Evolutionary conservation across 2,113 vertebrate species (phyloP).

Genomic region (Semicossyphus pulcher): DNA sequence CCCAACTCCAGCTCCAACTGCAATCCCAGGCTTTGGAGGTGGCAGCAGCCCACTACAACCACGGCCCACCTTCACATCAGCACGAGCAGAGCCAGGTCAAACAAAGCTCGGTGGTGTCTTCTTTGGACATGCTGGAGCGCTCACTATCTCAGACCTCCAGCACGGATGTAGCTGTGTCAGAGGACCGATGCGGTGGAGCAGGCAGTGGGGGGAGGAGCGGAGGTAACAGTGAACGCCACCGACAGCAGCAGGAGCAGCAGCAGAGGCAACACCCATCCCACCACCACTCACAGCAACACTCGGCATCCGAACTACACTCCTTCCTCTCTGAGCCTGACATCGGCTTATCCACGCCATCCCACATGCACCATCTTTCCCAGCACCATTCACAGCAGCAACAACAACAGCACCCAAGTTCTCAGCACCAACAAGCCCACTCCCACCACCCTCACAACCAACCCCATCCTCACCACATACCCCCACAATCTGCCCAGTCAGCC

Average conservation of each 20-base stretch:
- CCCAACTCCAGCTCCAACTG: slow-evolving; percentile 88
- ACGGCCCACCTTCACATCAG: slow-evolving; percentile 77
- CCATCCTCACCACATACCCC: slow-evolving; percentile 80
- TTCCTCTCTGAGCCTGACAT: slow-evolving; percentile 84
- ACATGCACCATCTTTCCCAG: slow-evolving; percentile 83
- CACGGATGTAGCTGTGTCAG: slow-evolving; percentile 73
- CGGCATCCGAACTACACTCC: slow-evolving; percentile 82
- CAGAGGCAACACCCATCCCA: slow-evolving; percentile 81
- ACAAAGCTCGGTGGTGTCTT: slow-evolving; percentile 85
- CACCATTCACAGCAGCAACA: slow-evolving; percentile 80
- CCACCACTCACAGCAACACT: slow-evolving; percentile 79
- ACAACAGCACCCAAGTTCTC: slow-evolving; percentile 74
- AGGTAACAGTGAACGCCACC: slow-evolving; percentile 70
- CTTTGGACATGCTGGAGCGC: slow-evolving; percentile 85
- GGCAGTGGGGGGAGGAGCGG: slow-evolving; percentile 70
- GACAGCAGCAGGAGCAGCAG: slow-evolving; percentile 78
- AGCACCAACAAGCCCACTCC: slow-evolving; percentile 78
- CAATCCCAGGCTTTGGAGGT: slow-evolving; percentile 90
- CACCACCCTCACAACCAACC: slow-evolving; percentile 79
- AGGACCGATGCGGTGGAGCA: slow-evolving; percentile 70
- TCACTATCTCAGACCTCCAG: slow-evolving; percentile 83
- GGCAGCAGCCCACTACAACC: slow-evolving; percentile 86
- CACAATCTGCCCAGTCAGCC: slow-evolving; percentile 61
- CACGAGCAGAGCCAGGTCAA: slow-evolving; percentile 82
- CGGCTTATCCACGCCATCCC: slow-evolving; percentile 76